A percentile compares a stretch with the other conserved stretches of the same genome.
phyloP scores from a whole-genome alignment of 2,888 invertebrate species.

The Nasonia oneida region DNA sequence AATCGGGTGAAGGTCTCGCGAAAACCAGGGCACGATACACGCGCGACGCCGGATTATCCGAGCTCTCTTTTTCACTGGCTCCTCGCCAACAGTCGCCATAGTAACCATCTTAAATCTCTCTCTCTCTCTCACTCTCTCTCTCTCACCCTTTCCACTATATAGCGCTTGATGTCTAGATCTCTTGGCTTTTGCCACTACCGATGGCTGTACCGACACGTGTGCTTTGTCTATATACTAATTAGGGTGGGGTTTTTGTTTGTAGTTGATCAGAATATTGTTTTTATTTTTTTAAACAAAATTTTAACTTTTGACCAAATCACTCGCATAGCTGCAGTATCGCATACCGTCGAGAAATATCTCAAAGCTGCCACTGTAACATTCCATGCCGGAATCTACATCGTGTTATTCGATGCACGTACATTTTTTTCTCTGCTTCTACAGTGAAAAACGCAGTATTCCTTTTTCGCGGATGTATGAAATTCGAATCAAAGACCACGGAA shows the following conservation, averaged over 20 bases:
- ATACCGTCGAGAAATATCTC: too few species aligned
- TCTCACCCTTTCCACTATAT: conserved; percentile 31
- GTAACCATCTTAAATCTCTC: conserved; percentile 74
- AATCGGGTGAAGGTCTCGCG: conserved; percentile 72
- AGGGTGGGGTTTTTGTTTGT: background rate
- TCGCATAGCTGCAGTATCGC: too few species aligned
- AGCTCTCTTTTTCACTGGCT: conserved; percentile 70
- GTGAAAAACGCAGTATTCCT: too few species aligned
- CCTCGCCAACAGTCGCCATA: conserved; percentile 74
- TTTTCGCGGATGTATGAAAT: too few species aligned
- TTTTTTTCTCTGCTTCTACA: too few species aligned
- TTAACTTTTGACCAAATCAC: too few species aligned
- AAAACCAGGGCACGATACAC: conserved; percentile 71
- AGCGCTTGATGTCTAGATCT: conserved; percentile 21
- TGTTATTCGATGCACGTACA: too few species aligned
- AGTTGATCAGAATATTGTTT: background rate
- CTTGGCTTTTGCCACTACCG: background rate
- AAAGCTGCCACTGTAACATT: too few species aligned
- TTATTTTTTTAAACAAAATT: background rate
- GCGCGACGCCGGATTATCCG: conserved; percentile 70
- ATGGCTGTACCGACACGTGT: background rate
- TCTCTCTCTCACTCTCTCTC: conserved; percentile 59
- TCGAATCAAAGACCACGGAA: too few species aligned
- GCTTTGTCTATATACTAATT: conserved; percentile 37
- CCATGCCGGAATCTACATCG: too few species aligned